Conservation (phyloP, 2,888 invertebrate genomes). For the Drosophila falleni region DNA sequence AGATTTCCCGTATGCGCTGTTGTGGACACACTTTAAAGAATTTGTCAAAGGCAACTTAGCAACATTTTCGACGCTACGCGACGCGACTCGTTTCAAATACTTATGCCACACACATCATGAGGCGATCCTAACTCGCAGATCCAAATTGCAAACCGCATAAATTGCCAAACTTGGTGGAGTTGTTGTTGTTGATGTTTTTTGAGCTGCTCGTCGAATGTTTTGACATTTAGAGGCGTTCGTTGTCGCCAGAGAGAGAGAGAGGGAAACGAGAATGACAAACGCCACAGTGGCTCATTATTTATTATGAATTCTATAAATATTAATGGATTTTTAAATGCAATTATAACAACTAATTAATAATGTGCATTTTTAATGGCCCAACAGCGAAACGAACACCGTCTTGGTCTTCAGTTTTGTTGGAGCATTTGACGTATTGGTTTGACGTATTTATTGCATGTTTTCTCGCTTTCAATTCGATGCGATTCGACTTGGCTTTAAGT, state of each 20-base stretch:
- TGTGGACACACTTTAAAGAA: slow-evolving; percentile 72
- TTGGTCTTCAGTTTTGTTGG: slow-evolving; percentile 16
- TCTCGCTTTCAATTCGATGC: slow-evolving; percentile 63
- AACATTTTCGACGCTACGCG: slow-evolving; percentile 58
- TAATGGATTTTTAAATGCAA: slow-evolving; percentile 85
- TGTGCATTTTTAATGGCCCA: slow-evolving; percentile 83
- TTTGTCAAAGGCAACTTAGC: slow-evolving; percentile 80
- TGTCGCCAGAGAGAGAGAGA: slow-evolving; percentile 44
- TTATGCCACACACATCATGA: slow-evolving; percentile 80
- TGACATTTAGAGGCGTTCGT: slow-evolving; percentile 71
- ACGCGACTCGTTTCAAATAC: slow-evolving; percentile 66
- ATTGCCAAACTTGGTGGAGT: slow-evolving; percentile 71
- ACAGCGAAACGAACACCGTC: slow-evolving; percentile 39
- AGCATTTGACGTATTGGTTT: slow-evolving; percentile 77
- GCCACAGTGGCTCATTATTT: slow-evolving; percentile 80
- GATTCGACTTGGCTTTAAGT: slow-evolving; percentile 23
- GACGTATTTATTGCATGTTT: slow-evolving; percentile 83
- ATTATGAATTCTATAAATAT: slow-evolving; percentile 85
- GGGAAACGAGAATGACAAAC: slow-evolving; percentile 3
- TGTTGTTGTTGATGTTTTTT: slow-evolving; percentile 7
- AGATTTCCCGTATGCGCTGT: slow-evolving; percentile 21
- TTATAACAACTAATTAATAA: slow-evolving; percentile 85
- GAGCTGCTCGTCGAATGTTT: slow-evolving; percentile 55
- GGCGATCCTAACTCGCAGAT: slow-evolving; percentile 55
- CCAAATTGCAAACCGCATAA: slow-evolving; percentile 67